Percentiles rank a stretch among this genome's conserved stretches.
Conservation (phyloP, 2,113 vertebrate genomes). For the Anguilla rostrata region DNA sequence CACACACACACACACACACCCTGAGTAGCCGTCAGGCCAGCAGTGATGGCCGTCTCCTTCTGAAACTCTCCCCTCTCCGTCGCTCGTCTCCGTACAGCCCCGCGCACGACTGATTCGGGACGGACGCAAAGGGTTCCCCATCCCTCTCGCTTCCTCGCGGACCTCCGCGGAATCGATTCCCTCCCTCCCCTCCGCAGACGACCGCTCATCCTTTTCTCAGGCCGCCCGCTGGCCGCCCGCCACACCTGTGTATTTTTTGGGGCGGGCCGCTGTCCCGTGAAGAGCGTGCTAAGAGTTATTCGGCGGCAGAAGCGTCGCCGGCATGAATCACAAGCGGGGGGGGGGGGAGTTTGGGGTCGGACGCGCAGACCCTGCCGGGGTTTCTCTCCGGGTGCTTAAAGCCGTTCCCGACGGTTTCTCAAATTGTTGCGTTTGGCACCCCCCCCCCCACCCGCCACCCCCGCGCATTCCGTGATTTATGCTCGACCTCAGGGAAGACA, state of each 20-base stretch:
- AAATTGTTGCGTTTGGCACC: background rate
- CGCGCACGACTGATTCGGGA: background rate
- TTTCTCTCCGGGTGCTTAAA: background rate
- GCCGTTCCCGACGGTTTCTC: background rate
- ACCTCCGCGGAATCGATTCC: background rate
- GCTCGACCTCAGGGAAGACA: constrained; percentile 1
- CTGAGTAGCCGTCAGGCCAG: no score
- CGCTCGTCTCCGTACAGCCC: background rate
- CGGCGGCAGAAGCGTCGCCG: no score
- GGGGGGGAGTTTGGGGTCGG: background rate
- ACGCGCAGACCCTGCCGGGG: no score
- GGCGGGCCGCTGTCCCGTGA: no score
- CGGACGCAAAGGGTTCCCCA: background rate
- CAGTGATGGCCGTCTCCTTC: no score
- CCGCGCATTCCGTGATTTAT: background rate
- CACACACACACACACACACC: no score
- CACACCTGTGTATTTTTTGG: no score
- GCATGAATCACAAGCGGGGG: background rate
- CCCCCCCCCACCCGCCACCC: background rate
- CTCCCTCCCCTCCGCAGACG: background rate
- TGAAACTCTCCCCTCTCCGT: background rate
- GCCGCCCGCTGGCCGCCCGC: no score
- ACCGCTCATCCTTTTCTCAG: background rate
- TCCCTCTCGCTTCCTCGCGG: background rate
- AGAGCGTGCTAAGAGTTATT: background rate